These are phyloP conservation scores for Muscicapa adusta DNA, from an alignment of 2,113 vertebrate genomes.

Conservation along the genomic window DNA sequence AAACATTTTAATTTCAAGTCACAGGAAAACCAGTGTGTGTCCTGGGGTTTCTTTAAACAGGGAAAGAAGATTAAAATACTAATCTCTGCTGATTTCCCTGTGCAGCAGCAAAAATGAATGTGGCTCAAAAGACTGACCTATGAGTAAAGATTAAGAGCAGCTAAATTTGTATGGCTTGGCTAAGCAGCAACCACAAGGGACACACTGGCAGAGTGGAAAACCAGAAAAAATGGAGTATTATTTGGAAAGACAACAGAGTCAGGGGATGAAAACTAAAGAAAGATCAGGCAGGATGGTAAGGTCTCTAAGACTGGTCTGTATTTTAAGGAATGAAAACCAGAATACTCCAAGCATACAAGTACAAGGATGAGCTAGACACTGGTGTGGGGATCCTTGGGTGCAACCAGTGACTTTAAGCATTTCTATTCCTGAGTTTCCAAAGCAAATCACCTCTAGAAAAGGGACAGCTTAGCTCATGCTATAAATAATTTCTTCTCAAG, in stretches of 20 bases:
- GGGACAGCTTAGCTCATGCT: neutral
- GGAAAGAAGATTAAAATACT: constrained; percentile 51
- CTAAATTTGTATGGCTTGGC: constrained; percentile 24
- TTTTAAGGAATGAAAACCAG: neutral
- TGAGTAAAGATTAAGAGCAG: constrained; percentile 31
- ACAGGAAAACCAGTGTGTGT: neutral
- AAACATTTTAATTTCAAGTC: neutral
- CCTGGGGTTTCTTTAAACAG: constrained; percentile 34
- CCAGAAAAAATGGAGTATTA: neutral
- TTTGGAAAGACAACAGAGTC: neutral
- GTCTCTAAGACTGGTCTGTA: neutral
- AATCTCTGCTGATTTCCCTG: neutral
- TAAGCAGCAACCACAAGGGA: neutral
- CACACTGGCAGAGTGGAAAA: neutral
- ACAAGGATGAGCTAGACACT: neutral
- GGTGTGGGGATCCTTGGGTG: fast-evolving
- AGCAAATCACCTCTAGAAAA: neutral
- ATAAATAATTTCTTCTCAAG: neutral
- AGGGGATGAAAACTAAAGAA: neutral
- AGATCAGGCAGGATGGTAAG: neutral
- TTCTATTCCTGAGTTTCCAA: neutral
- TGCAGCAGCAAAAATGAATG: neutral
- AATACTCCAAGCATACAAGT: neutral
- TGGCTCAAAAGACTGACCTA: constrained; percentile 18
- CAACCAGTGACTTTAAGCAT: neutral